A percentile compares a stretch with the other conserved stretches of the same genome.
These are phyloP conservation scores for Zaprionus camerounensis DNA, from an alignment of 1,140 invertebrate genomes.

Conservation along the genomic window DNA sequence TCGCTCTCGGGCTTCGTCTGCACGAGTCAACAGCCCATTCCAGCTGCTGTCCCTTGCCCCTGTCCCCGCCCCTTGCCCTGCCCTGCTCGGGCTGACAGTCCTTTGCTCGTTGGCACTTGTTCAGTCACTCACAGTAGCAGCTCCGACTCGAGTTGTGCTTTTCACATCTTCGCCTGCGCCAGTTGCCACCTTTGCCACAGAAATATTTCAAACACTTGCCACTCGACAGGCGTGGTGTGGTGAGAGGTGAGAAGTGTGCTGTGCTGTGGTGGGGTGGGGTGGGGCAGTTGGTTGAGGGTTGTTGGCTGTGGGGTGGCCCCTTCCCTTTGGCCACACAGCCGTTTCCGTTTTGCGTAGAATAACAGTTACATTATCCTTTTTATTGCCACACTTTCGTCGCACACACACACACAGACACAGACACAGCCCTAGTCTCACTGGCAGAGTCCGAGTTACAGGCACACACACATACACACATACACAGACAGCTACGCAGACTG, in stretches of 20 bases:
- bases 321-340: conserved; percentile 36
- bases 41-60: neutral
- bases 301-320: neutral
- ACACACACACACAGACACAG: conserved; percentile 35
- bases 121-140: conserved; percentile 70
- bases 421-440: neutral
- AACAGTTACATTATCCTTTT: conserved; percentile 84
- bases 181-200: conserved; percentile 83
- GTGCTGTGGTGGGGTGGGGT: neutral
- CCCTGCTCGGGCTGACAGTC: conserved; percentile 58
- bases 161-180: conserved; percentile 69
- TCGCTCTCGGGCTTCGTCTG: conserved; percentile 40
- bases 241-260: conserved; percentile 4
- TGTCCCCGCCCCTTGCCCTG: neutral
- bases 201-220: conserved; percentile 82
- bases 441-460: neutral
- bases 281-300: neutral
- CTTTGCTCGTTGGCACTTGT: conserved; percentile 78
- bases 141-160: conserved; percentile 65
- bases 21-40: conserved; percentile 37
- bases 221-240: conserved; percentile 26
- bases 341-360: conserved; percentile 80
- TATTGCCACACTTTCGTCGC: conserved; percentile 83
- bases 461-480: conserved; percentile 13
- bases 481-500: conserved; percentile 51